phyloP scores from a whole-genome alignment of 2,888 invertebrate species.

The Malacosoma neustria region DNA sequence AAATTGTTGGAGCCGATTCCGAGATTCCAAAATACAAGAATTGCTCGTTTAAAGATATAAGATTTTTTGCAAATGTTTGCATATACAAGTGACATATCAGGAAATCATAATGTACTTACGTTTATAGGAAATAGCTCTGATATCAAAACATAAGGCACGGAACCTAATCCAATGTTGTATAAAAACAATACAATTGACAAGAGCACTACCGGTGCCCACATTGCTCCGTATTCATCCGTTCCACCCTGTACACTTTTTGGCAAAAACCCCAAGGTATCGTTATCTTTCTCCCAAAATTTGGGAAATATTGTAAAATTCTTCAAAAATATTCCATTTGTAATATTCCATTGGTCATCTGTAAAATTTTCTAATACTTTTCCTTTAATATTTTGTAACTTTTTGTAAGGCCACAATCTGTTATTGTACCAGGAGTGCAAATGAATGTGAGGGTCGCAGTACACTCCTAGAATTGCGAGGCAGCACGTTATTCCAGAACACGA shows the following conservation, averaged over 20 bases:
- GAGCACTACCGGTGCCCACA: constrained; percentile 52
- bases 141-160: constrained; percentile 62
- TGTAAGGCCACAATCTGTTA: constrained; percentile 42
- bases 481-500: constrained; percentile 62
- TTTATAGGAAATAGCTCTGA: constrained; percentile 57
- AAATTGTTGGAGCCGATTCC: too few relatives aligned
- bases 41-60: too few relatives aligned
- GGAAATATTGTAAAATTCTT: constrained; percentile 22
- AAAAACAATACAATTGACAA: constrained; percentile 53
- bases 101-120: constrained; percentile 48
- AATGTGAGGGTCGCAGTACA: constrained; percentile 57
- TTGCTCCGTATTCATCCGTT: constrained; percentile 24
- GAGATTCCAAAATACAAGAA: too few relatives aligned
- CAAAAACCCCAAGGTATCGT: constrained; percentile 21
- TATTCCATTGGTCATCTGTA: constrained; percentile 12
- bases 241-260: constrained; percentile 20
- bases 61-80: too few relatives aligned
- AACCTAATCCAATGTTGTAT: constrained; percentile 63
- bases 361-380: constrained; percentile 19
- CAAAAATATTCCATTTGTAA: constrained; percentile 15
- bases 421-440: constrained; percentile 49
- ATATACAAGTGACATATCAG: too few relatives aligned
- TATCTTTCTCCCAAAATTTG: constrained; percentile 23
- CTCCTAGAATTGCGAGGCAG: constrained; percentile 51
- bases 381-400: constrained; percentile 14